A percentile compares a stretch with the other conserved stretches of the same genome.
phyloP scores from a whole-genome alignment of 2,888 invertebrate species.

The Serripes groenlandicus region DNA sequence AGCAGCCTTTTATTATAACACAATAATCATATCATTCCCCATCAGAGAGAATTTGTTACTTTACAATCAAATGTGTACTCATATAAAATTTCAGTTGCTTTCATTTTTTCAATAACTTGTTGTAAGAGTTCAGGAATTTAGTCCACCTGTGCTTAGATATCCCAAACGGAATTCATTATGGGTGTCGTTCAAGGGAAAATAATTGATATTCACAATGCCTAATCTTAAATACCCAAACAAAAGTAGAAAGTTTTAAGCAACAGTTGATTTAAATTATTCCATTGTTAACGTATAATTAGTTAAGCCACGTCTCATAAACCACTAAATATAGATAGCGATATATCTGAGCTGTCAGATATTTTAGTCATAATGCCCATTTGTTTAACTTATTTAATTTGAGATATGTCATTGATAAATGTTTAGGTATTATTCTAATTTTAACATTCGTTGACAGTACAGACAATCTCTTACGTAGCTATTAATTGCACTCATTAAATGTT shows the following conservation, averaged over 20 bases:
- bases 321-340: constrained; percentile 16
- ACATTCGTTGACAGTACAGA: no score
- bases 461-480: no score
- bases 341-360: constrained; percentile 9
- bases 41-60: constrained; percentile 16
- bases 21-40: constrained; percentile 19
- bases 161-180: not conserved
- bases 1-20: not conserved
- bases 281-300: constrained; percentile 24
- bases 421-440: no score
- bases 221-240: constrained; percentile 23
- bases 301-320: constrained; percentile 14
- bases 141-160: constrained; percentile 5
- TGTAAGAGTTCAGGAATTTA: constrained; percentile 12
- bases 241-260: constrained; percentile 4
- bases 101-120: not conserved
- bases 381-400: no score
- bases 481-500: no score
- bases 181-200: constrained; percentile 1
- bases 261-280: constrained; percentile 6
- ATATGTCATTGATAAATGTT: no score
- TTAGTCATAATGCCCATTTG: not conserved
- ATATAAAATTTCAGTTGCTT: constrained; percentile 22
- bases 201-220: constrained; percentile 26
- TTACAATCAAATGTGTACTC: constrained; percentile 20